These are phyloP conservation scores for Diachasma alloeum DNA, from an alignment of 1,140 invertebrate species.

Conservation along the genomic window DNA sequence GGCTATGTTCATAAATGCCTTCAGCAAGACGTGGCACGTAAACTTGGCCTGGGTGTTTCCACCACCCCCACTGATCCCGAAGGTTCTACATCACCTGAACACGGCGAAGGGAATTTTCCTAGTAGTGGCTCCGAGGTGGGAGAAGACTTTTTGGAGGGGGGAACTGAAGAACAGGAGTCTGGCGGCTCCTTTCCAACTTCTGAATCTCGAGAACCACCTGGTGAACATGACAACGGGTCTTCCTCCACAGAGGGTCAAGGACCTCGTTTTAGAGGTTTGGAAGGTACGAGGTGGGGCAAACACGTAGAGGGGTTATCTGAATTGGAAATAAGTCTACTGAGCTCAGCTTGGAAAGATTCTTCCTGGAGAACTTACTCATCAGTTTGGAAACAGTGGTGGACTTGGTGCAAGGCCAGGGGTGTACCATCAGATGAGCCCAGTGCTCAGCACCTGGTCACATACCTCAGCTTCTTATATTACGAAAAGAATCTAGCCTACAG, in stretches of 20 bases:
- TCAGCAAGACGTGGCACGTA: not conserved
- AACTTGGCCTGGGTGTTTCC: slow-evolving; percentile 27
- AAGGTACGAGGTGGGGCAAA: slow-evolving; percentile 31
- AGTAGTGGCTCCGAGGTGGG: not conserved
- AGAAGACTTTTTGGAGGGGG: too few species aligned
- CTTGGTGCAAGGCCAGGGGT: not conserved
- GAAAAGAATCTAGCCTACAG: slow-evolving; percentile 11
- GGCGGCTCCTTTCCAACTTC: not conserved
- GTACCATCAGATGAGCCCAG: not conserved
- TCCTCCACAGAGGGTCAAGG: too few species aligned
- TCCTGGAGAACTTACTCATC: too few species aligned
- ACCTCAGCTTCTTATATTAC: not conserved
- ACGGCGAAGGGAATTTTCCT: slow-evolving; percentile 32
- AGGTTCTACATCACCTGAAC: slow-evolving; percentile 39
- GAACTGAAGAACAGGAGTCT: not conserved
- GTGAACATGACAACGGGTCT: slow-evolving; percentile 20
- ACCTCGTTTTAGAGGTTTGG: slow-evolving; percentile 9
- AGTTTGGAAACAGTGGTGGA: slow-evolving; percentile 28
- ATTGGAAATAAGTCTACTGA: slow-evolving; percentile 15
- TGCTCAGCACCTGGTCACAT: not conserved
- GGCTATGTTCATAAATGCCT: not conserved
- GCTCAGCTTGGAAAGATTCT: slow-evolving; percentile 30
- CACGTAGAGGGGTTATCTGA: slow-evolving; percentile 7
- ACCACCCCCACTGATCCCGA: slow-evolving; percentile 37
- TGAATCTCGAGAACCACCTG: slow-evolving; percentile 6